Evolutionary conservation across 2,888 invertebrate genomes (phyloP).

Genomic region (Ophioninae sp.): DNA sequence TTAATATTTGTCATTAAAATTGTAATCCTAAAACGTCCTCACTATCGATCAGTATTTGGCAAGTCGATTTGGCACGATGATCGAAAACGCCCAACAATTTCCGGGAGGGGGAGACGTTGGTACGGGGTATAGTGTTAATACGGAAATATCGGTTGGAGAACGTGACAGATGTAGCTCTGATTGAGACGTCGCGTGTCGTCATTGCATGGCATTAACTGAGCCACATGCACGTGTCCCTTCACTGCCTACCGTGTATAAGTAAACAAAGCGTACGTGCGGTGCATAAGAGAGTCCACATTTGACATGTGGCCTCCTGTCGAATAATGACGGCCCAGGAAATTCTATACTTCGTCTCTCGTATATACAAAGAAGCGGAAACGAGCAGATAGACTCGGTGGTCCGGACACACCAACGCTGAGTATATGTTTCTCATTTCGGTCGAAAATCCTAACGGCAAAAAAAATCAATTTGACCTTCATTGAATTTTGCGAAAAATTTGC

Average conservation of each 20-base stretch:
- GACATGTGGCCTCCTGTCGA: conserved; percentile 56
- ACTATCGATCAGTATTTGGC: not conserved
- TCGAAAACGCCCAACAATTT: not conserved
- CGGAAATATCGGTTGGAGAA: conserved; percentile 17
- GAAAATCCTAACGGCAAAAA: conserved; percentile 28
- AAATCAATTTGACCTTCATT: not conserved
- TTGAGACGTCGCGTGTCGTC: conserved; percentile 63
- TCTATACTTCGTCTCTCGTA: conserved; percentile 8
- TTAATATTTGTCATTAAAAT: not conserved
- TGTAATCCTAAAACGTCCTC: not conserved
- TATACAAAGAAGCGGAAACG: conserved; percentile 24
- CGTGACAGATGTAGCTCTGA: conserved; percentile 67
- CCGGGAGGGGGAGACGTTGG: not conserved
- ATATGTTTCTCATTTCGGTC: conserved; percentile 13
- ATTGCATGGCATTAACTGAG: conserved; percentile 6
- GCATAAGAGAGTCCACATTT: conserved; percentile 27
- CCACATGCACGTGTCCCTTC: conserved; percentile 8
- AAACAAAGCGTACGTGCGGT: conserved; percentile 27
- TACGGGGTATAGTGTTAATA: not conserved
- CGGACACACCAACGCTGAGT: not conserved
- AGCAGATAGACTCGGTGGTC: conserved; percentile 10
- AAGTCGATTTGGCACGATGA: not conserved
- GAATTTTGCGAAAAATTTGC: not conserved
- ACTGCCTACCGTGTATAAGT: not conserved
- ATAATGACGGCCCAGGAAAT: conserved; percentile 55